Conservation (phyloP, 2,888 invertebrate species). For the Athalia cordata region DNA sequence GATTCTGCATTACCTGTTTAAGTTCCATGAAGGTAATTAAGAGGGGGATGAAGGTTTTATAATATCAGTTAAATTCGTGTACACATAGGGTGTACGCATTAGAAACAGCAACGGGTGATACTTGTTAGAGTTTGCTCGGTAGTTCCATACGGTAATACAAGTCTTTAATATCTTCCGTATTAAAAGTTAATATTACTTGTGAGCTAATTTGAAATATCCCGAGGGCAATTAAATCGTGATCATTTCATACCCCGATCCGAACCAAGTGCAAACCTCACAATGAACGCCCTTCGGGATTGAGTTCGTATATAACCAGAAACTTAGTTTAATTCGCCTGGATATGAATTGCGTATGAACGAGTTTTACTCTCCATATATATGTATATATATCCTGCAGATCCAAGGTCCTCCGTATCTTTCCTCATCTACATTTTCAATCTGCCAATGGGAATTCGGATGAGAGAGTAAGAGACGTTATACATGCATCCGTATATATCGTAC, state of each 20-base stretch:
- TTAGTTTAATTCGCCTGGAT: conserved; percentile 39
- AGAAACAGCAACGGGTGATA: neutral
- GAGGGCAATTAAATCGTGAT: conserved; percentile 13
- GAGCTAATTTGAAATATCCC: conserved; percentile 26
- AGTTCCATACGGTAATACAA: neutral
- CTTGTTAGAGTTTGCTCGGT: conserved; percentile 7
- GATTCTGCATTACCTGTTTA: too few relatives aligned
- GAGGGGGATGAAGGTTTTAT: too few relatives aligned
- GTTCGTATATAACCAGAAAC: conserved; percentile 25
- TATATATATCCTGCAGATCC: neutral
- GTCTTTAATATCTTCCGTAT: conserved; percentile 11
- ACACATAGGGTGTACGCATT: too few relatives aligned
- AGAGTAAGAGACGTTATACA: conserved; percentile 6
- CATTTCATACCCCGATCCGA: neutral
- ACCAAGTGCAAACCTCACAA: conserved; percentile 1
- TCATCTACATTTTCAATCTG: conserved; percentile 31
- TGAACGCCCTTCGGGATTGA: conserved; percentile 20
- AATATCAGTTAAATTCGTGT: too few relatives aligned
- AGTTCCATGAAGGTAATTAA: too few relatives aligned
- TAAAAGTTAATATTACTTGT: conserved; percentile 10
- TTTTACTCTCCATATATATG: neutral
- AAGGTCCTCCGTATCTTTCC: conserved; percentile 4
- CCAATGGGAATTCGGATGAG: neutral
- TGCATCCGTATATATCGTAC: neutral
- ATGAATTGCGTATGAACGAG: conserved; percentile 40